These are phyloP conservation scores for Megaptera novaeangliae DNA, from an alignment of 2,113 vertebrate species.

Conservation along the genomic window DNA sequence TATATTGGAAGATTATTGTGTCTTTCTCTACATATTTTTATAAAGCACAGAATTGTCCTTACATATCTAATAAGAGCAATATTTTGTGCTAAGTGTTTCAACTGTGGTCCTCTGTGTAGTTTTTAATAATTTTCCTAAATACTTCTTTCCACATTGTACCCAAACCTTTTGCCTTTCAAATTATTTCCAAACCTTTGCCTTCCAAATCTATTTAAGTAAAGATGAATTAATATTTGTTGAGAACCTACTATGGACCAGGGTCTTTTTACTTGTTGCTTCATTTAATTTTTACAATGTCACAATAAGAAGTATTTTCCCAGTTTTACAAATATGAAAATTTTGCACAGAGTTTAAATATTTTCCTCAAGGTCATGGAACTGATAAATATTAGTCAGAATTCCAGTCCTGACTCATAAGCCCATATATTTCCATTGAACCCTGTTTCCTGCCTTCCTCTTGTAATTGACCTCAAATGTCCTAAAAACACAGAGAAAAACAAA, in stretches of 20 bases:
- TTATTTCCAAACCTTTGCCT: background rate
- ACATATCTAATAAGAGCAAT: background rate
- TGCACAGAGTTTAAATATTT: background rate
- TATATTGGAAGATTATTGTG: background rate
- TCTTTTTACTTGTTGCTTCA: background rate
- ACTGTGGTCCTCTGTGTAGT: too few species aligned
- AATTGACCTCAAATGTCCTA: constrained; percentile 13
- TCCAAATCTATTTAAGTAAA: background rate
- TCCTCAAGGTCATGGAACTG: background rate
- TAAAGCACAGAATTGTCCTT: background rate
- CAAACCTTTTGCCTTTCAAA: background rate
- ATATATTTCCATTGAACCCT: background rate
- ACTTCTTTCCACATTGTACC: background rate
- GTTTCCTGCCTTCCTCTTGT: background rate
- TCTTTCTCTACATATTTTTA: background rate
- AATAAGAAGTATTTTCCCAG: background rate
- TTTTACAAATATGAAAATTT: background rate
- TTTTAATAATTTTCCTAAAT: background rate
- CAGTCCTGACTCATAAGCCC: background rate
- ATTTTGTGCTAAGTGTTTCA: background rate
- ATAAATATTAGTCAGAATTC: background rate
- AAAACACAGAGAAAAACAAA: constrained; percentile 23
- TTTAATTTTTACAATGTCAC: background rate
- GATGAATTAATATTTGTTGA: background rate
- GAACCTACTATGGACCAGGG: background rate